Evolutionary conservation across 2,797 vertebrate species (phyloP), one percentile per base, ranked within the genome.

Genomic region (Schizopygopsis pylzovi): DNA sequence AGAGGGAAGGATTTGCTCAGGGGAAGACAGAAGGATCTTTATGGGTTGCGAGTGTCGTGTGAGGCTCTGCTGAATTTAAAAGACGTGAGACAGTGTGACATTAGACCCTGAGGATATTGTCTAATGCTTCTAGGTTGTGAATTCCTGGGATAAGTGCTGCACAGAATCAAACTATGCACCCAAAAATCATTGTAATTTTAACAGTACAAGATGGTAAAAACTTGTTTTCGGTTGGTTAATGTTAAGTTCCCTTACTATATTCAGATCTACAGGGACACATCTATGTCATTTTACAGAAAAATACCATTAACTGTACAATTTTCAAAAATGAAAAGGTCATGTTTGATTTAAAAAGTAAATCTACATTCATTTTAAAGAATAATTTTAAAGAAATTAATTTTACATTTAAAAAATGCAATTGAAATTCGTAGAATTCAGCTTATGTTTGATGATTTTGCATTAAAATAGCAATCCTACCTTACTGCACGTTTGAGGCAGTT

Each of bases 31-130:
- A 39, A 49, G 37, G 49, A 79, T 85, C 65, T 85, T 59, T 78
- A 70, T 84, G 61, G 45, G 41, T 52, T 84, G 45, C 22, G 49
- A 84, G 37, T 84, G 75, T 68, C 80, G 5, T n/a, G 13, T 25
- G 81, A 71, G 59, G 77, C 41, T 86, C 68, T 41, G 70, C 75
- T 72, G 56, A 79, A 79, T 65, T 87, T 61, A 71, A 75, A 61
- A 82, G 81, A 76, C n/a, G 20, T 49, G 76, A 88, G 76, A 75
- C 63, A 67, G 65, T 77, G 71, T 79, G 84, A 83, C 84, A 86
- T 78, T 49, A 87, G 54, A 61, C 81, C 70, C 43, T 22, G 76
- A 81, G 79, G 72, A 85, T 47, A 49, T 77, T 76, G 78, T 75
- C 79, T 85, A 81, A 82, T 41, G 68, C 73, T 84, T 73, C 78